Evolutionary conservation across 2,888 invertebrate genomes (phyloP), one percentile per base, ranked within the genome.

Genomic region (Drosophila dives): DNA sequence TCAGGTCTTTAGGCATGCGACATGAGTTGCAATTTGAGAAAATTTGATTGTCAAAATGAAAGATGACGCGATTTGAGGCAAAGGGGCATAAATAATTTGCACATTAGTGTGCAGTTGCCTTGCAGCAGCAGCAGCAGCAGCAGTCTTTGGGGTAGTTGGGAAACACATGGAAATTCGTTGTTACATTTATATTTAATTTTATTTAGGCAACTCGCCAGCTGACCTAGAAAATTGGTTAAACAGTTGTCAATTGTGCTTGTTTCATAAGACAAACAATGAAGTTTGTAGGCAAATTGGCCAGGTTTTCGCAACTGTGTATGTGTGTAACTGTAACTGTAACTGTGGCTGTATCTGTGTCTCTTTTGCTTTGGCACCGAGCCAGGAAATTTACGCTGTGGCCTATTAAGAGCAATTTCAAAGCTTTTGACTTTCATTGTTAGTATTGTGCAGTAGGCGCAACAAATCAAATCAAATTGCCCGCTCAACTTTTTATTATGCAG

Each of bases 41-140:
- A 86, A 85, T 76, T 77, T 83, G 69, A 85, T 76, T 88, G 88
- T 77, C 85, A 77, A 85, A 77, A 72, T 75, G 80, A 81, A 72
- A 68, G 70, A 81, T 71, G 68, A 50, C 61, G 59, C 49, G 38
- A 53, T 61, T 64, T 55, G 58, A 54, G 36, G 32, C 67, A 36
- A 36, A 61, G 40, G 60, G 63, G 72, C 62, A 64, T 54, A 32
- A 50, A 54, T 75, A 71, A 86, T 85, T 83, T 86, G 81, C 83
- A 79, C 66, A 88, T 83, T 83, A 88, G 72, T 59, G 66, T 66
- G 75, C 75, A 75, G 58, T 34, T 65, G 67, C 42, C 50, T 64
- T 48, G 42, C 42, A 32, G 20, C n/a, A 23, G 8, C 15, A 45
- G 53, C 29, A 23, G 23, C 29, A 55, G 26, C 55, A 56, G 15